phyloP scores from a whole-genome alignment of 2,797 vertebrate species.

The Falco biarmicus region DNA sequence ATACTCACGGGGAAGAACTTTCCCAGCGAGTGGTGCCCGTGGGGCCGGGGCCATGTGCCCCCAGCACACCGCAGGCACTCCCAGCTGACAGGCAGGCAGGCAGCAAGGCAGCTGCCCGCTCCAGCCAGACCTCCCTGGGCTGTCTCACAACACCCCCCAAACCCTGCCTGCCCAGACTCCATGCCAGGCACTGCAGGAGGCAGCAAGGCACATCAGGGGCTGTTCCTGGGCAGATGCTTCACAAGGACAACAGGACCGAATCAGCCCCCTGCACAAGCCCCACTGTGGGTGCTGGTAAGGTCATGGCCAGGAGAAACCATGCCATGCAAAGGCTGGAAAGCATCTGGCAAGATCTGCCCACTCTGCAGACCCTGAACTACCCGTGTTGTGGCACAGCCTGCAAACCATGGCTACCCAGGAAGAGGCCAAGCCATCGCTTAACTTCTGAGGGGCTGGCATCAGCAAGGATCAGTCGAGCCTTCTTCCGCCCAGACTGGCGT shows the following conservation, averaged over 20 bases:
- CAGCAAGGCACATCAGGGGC: fast-evolving
- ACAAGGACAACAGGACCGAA: neutral
- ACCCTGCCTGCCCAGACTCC: neutral
- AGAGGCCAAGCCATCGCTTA: neutral
- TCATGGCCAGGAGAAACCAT: neutral
- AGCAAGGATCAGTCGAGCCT: neutral
- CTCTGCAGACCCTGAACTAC: neutral
- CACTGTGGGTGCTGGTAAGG: neutral
- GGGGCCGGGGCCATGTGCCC: fast-evolving
- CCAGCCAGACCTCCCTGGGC: neutral
- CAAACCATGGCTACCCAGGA: neutral
- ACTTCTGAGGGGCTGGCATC: neutral
- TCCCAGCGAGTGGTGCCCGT: fast-evolving
- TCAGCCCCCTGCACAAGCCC: neutral
- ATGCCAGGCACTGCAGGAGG: fast-evolving
- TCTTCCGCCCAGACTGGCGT: neutral
- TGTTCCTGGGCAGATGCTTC: neutral
- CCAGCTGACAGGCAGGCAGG: neutral
- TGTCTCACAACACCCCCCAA: neutral
- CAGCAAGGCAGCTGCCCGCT: neutral
- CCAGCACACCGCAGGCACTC: neutral
- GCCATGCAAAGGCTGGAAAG: neutral
- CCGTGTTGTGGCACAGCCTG: neutral
- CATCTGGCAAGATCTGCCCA: neutral
- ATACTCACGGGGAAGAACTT: fast-evolving